A percentile compares a stretch with the other conserved stretches of the same genome.
These are phyloP conservation scores for Meloe dianella DNA, from an alignment of 2,888 invertebrate species.

Conservation along the genomic window DNA sequence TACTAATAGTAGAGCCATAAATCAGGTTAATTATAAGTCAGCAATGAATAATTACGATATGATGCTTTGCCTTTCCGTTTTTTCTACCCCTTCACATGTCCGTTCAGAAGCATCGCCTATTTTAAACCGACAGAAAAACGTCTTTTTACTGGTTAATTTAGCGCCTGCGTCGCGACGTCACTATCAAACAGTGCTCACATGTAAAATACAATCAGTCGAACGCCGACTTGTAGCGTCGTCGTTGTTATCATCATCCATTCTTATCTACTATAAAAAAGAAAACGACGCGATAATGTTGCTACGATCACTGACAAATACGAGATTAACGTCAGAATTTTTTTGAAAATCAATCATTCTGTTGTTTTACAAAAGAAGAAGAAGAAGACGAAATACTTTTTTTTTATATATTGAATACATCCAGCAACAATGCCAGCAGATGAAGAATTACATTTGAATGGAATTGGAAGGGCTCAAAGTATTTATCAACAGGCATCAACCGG, in stretches of 20 bases:
- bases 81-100: slow-evolving; percentile 14
- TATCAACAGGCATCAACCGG: slow-evolving; percentile 59
- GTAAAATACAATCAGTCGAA: slow-evolving; percentile 50
- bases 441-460: slow-evolving; percentile 55
- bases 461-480: slow-evolving; percentile 56
- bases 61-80: slow-evolving; percentile 33
- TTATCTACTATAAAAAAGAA: neutral
- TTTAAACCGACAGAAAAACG: slow-evolving; percentile 23
- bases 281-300: slow-evolving; percentile 14
- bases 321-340: neutral
- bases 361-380: too few relatives aligned
- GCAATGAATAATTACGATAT: slow-evolving; percentile 49
- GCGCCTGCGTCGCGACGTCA: slow-evolving; percentile 42
- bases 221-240: slow-evolving; percentile 46
- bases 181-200: slow-evolving; percentile 38
- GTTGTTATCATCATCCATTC: slow-evolving; percentile 24
- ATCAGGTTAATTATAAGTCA: slow-evolving; percentile 50
- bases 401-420: neutral
- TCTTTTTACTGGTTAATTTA: slow-evolving; percentile 39
- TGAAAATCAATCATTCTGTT: neutral
- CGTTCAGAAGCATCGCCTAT: neutral
- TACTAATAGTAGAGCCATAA: slow-evolving; percentile 45
- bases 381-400: too few relatives aligned
- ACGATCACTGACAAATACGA: neutral
- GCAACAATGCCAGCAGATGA: slow-evolving; percentile 52